These are phyloP conservation scores for Agrypnus murinus DNA, from an alignment of 2,888 invertebrate genomes.

Conservation along the genomic window DNA sequence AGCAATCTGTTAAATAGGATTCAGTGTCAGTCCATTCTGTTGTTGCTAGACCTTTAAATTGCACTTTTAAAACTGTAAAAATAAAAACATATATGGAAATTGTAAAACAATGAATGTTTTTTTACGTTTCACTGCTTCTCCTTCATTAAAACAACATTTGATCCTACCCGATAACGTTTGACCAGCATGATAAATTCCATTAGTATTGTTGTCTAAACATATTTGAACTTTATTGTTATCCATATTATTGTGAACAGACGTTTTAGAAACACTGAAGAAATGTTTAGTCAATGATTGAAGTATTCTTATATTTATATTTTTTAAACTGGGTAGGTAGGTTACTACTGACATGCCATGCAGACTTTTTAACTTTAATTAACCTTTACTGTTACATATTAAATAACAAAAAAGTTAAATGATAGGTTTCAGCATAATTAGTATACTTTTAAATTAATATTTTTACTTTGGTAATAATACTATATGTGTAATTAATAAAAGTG, in stretches of 20 bases:
- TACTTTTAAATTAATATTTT: too few species aligned
- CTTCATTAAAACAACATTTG: slow-evolving; percentile 39
- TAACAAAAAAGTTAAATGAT: too few species aligned
- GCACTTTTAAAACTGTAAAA: slow-evolving; percentile 41
- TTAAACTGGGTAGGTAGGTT: not conserved
- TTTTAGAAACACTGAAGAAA: not conserved
- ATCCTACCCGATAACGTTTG: slow-evolving; percentile 44
- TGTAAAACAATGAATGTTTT: not conserved
- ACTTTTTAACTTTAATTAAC: not conserved
- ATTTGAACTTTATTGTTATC: slow-evolving; percentile 47
- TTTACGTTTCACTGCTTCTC: slow-evolving; percentile 47
- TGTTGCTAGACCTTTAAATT: slow-evolving; percentile 41
- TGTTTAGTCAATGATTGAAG: too few species aligned
- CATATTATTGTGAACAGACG: not conserved
- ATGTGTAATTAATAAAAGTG: too few species aligned
- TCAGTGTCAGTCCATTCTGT: slow-evolving; percentile 44
- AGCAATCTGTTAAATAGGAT: slow-evolving; percentile 8
- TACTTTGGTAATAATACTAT: too few species aligned
- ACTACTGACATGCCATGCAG: not conserved
- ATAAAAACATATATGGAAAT: not conserved
- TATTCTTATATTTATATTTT: too few species aligned
- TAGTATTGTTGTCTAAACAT: slow-evolving; percentile 60
- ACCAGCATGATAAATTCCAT: slow-evolving; percentile 43
- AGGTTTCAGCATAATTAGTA: too few species aligned
- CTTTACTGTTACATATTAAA: not conserved